Evolutionary conservation across 23 tunicate genomes (phyloP).

Genomic region (Botrylloides violaceus): DNA sequence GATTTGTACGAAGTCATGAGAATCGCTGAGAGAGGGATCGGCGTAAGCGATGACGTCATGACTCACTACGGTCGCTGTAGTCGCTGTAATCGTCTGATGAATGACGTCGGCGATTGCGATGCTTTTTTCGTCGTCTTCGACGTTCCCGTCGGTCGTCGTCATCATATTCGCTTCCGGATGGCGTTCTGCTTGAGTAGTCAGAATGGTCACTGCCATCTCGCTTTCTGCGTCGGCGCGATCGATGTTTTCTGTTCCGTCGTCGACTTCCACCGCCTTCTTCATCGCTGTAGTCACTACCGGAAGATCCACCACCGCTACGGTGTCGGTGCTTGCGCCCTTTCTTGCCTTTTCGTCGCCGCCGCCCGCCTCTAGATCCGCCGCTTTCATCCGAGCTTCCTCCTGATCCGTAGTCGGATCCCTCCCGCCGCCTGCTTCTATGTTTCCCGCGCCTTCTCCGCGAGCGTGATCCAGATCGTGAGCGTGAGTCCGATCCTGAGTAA

Average conservation of each 20-base stretch:
- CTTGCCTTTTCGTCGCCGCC: slow-evolving; percentile 26
- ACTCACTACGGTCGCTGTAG: slow-evolving; percentile 40
- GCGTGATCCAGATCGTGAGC: slow-evolving; percentile 18
- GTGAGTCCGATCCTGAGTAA: slow-evolving; percentile 7
- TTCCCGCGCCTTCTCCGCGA: slow-evolving; percentile 3
- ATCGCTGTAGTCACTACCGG: slow-evolving; percentile 37
- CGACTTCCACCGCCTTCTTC: slow-evolving; percentile 29
- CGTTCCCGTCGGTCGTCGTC: slow-evolving; percentile 16
- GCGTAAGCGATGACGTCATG: neutral
- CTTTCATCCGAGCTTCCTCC: slow-evolving; percentile 29
- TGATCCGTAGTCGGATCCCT: slow-evolving; percentile 35
- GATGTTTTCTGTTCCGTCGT: slow-evolving; percentile 25
- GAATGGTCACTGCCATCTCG: slow-evolving; percentile 43
- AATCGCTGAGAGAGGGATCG: neutral
- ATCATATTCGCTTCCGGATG: slow-evolving; percentile 22
- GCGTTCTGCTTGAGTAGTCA: slow-evolving; percentile 36
- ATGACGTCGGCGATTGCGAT: slow-evolving; percentile 36
- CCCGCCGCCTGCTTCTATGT: slow-evolving; percentile 3
- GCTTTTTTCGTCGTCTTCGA: slow-evolving; percentile 9
- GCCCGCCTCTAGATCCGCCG: slow-evolving; percentile 16
- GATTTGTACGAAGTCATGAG: too few species aligned
- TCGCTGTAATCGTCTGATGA: slow-evolving; percentile 48
- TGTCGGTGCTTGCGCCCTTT: slow-evolving; percentile 26
- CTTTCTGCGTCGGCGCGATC: neutral
- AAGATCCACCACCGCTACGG: slow-evolving; percentile 31